Percentiles rank a stretch among this genome's conserved stretches.
Evolutionary conservation across 2,113 vertebrate species (phyloP).

Genomic region (Tautogolabrus adspersus): DNA sequence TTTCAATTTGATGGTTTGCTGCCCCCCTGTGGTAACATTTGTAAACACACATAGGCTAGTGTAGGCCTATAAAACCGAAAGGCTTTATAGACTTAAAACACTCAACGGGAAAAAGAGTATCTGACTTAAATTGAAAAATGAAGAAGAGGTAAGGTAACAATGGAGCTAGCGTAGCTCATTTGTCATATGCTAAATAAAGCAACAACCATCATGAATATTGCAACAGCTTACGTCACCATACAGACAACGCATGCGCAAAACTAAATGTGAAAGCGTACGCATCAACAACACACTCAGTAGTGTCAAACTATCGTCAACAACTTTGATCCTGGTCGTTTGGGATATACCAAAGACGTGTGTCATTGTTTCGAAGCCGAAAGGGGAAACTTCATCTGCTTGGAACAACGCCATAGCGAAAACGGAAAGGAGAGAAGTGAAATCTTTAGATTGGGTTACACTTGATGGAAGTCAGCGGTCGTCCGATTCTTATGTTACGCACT

Average conservation of each 20-base stretch:
- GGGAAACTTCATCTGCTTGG: background rate
- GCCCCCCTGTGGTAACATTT: slow-evolving; percentile 59
- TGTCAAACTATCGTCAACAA: slow-evolving; percentile 20
- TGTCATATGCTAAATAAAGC: background rate
- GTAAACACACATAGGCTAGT: background rate
- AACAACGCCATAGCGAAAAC: background rate
- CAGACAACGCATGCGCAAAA: slow-evolving; percentile 57
- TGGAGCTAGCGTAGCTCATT: background rate
- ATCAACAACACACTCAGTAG: slow-evolving; percentile 13
- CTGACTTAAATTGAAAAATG: background rate
- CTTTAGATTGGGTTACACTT: background rate
- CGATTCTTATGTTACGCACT: slow-evolving; percentile 43
- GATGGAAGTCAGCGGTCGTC: slow-evolving; percentile 39
- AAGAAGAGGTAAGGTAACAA: background rate
- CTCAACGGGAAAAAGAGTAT: too few species aligned
- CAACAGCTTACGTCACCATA: slow-evolving; percentile 14
- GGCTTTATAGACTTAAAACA: background rate
- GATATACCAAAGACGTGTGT: rapidly evolving
- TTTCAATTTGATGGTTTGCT: slow-evolving; percentile 46
- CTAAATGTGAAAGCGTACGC: slow-evolving; percentile 38
- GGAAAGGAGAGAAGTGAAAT: slow-evolving; percentile 29
- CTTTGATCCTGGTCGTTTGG: background rate
- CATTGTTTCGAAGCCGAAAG: background rate
- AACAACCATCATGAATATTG: slow-evolving; percentile 33
- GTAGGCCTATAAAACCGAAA: background rate